phyloP scores from a whole-genome alignment of 2,797 vertebrate species.

The Allenopithecus nigroviridis region DNA sequence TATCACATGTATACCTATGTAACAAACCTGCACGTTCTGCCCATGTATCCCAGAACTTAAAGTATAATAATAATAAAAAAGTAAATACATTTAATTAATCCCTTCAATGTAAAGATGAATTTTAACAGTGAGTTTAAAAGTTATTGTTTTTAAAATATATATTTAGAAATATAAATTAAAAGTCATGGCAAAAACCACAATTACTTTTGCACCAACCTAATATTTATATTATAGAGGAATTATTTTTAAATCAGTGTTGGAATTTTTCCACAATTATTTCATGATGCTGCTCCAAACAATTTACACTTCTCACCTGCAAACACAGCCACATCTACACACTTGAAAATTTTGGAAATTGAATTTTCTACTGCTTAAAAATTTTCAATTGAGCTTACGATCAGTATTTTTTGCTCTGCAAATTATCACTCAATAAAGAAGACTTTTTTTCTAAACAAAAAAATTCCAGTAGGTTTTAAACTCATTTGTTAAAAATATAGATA shows the following conservation, averaged over 20 bases:
- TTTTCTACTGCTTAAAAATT: constrained; percentile 7
- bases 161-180: neutral
- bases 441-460: neutral
- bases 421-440: neutral
- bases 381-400: neutral
- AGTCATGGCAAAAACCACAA: too few species aligned
- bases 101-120: neutral
- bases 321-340: neutral
- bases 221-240: neutral
- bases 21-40: too few species aligned
- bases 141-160: neutral
- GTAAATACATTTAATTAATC: neutral
- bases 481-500: neutral
- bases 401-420: neutral
- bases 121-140: neutral
- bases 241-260: neutral
- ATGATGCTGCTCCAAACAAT: neutral
- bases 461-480: neutral
- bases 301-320: neutral
- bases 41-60: too few species aligned
- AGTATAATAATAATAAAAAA: too few species aligned
- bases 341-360: neutral
- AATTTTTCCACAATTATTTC: neutral
- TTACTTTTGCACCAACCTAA: neutral
- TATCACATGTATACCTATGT: too few species aligned